phyloP scores from a whole-genome alignment of 2,113 vertebrate species.

The Sebastes fasciatus region DNA sequence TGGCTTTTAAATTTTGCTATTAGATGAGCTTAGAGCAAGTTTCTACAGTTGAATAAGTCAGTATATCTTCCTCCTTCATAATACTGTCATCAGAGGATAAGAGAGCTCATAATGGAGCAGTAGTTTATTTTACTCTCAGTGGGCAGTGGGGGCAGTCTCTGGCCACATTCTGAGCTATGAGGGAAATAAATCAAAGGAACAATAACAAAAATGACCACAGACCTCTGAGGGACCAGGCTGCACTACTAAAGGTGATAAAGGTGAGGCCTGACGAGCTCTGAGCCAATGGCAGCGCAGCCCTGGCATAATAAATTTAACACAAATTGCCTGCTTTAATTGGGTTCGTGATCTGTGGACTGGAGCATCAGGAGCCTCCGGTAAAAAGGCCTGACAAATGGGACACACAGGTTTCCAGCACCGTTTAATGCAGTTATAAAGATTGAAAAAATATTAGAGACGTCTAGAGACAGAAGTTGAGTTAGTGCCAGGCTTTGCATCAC shows the following conservation, averaged over 20 bases:
- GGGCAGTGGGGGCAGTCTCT: conserved; percentile 55
- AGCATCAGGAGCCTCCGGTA: conserved; percentile 75
- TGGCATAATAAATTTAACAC: conserved; percentile 77
- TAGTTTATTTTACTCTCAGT: conserved; percentile 68
- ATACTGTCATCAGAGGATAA: conserved; percentile 60
- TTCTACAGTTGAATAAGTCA: conserved; percentile 33
- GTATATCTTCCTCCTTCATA: conserved; percentile 56
- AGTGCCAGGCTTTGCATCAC: conserved; percentile 63
- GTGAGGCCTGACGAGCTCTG: conserved; percentile 66
- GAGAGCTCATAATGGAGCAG: conserved; percentile 65
- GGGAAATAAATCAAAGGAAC: conserved; percentile 78
- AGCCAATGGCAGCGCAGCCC: conserved; percentile 61
- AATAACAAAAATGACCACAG: conserved; percentile 79
- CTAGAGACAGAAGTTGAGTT: conserved; percentile 60
- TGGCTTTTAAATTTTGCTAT: conserved; percentile 32
- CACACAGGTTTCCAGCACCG: conserved; percentile 60
- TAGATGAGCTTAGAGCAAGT: conserved; percentile 21
- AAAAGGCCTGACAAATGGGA: conserved; percentile 80
- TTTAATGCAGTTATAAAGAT: conserved; percentile 78
- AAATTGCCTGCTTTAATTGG: conserved; percentile 85
- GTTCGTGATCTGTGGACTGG: conserved; percentile 81
- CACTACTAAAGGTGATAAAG: conserved; percentile 62
- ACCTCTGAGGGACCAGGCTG: conserved; percentile 52
- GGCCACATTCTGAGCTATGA: conserved; percentile 61
- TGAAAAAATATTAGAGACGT: conserved; percentile 72